Evolutionary conservation across 1,140 invertebrate species (phyloP).

Genomic region (Atopsyche davidsoni): DNA sequence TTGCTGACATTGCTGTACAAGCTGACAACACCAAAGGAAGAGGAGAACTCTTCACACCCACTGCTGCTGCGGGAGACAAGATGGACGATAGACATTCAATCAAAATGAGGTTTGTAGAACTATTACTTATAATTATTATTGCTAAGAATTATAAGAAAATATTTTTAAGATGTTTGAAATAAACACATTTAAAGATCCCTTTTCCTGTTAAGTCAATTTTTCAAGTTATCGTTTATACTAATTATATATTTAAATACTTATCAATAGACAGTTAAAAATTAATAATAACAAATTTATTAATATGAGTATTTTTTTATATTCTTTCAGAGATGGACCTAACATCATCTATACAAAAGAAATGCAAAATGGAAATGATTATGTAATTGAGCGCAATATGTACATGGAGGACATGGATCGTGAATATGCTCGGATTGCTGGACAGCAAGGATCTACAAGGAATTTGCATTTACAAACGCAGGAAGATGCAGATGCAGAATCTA

Average conservation of each 20-base stretch:
- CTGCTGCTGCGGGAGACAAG: conserved; percentile 44
- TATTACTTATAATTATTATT: too few relatives aligned
- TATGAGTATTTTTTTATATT: conserved; percentile 7
- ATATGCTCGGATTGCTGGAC: conserved; percentile 46
- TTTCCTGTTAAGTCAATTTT: too few relatives aligned
- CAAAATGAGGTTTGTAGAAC: conserved; percentile 37
- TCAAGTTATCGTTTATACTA: too few relatives aligned
- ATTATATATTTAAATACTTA: neutral
- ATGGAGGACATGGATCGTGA: conserved; percentile 55
- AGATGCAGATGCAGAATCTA: conserved; percentile 58
- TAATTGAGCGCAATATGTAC: conserved; percentile 54
- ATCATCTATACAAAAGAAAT: conserved; percentile 53
- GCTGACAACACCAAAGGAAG: conserved; percentile 22
- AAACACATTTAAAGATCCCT: too few relatives aligned
- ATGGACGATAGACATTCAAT: conserved; percentile 43
- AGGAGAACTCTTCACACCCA: conserved; percentile 38
- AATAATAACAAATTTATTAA: too few relatives aligned
- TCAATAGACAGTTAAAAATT: too few relatives aligned
- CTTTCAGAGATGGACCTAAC: conserved; percentile 46
- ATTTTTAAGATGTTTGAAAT: too few relatives aligned
- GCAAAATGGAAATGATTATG: conserved; percentile 44
- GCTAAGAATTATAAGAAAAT: too few relatives aligned
- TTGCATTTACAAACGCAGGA: conserved; percentile 43
- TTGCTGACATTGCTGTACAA: conserved; percentile 15
- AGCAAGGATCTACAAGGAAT: conserved; percentile 42